Evolutionary conservation across 1,140 invertebrate genomes (phyloP), one percentile per base, ranked within the genome.

Genomic region (Rhynchophorus ferrugineus): DNA sequence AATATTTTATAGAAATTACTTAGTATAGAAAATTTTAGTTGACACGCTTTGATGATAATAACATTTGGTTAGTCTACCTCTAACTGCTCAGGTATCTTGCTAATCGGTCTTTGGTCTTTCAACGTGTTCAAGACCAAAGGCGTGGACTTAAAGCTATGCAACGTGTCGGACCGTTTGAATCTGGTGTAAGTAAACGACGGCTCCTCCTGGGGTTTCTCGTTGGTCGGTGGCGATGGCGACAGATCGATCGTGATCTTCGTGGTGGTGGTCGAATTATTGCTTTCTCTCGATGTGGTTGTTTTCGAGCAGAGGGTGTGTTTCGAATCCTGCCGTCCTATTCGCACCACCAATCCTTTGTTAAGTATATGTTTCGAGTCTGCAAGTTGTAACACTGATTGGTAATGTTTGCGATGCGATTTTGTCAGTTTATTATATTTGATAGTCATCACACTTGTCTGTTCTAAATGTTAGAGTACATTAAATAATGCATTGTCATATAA

Each of bases 181-280:
- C 60, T 62, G 56, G 61, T 46, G 38, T 52, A 55, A 33, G 50
- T 37, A 41, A 45, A 56, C 29, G 44, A 3, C 34, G 41, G 35
- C n/a, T 51, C 50, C 16, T 35, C 8, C n/a, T 49, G 36, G 20
- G 35, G 19, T 20, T 48, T 41, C 11, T 24, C 11, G 11, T 49
- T 50, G n/a, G 51, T 58, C 13, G 58, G 59, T 8, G 67, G 62
- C 20, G 64, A 63, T 14, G 68, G 68, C n/a, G 66, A 61, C n/a
- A 71, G 56, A 56, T 71, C 70, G 16, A 73, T 71, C 6, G 67
- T 70, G 49, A 71, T 71, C 63, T 69, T 73, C 6, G 68, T 72
- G 6, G 68, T 69, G 8, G 65, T 68, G 3, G 61, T 69, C 17
- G 57, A 65, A 44, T 57, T 62, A 29, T 58, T 62, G 7, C 56